These are phyloP conservation scores for Bubo blakistoni DNA, from an alignment of 2,113 vertebrate species.

Conservation along the genomic window DNA sequence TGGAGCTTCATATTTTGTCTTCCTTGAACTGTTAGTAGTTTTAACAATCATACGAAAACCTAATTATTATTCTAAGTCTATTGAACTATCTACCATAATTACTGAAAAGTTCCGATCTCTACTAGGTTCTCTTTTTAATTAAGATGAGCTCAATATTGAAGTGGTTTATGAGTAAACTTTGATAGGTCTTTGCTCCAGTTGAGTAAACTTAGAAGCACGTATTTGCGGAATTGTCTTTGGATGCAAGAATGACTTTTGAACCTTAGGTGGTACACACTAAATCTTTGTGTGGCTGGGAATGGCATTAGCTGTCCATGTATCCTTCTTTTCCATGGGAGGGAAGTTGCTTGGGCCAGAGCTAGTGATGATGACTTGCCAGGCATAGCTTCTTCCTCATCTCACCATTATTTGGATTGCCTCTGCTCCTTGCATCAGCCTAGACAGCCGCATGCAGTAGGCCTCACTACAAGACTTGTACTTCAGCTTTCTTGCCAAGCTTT, in stretches of 20 bases:
- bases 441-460: neutral
- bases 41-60: neutral
- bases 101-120: neutral
- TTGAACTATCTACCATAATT: neutral
- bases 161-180: neutral
- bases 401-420: neutral
- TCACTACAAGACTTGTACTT: neutral
- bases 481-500: neutral
- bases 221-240: neutral
- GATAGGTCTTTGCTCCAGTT: neutral
- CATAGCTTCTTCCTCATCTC: neutral
- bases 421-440: neutral
- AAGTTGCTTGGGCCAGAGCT: neutral
- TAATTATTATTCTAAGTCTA: neutral
- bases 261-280: neutral
- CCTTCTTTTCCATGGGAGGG: neutral
- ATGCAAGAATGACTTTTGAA: neutral
- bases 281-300: neutral
- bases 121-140: neutral
- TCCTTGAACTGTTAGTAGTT: neutral
- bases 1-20: neutral
- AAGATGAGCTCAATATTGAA: neutral
- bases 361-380: neutral
- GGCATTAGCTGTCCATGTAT: neutral
- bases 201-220: neutral